Evolutionary conservation across 2,888 invertebrate genomes (phyloP).

Genomic region (Ophioninae sp.): DNA sequence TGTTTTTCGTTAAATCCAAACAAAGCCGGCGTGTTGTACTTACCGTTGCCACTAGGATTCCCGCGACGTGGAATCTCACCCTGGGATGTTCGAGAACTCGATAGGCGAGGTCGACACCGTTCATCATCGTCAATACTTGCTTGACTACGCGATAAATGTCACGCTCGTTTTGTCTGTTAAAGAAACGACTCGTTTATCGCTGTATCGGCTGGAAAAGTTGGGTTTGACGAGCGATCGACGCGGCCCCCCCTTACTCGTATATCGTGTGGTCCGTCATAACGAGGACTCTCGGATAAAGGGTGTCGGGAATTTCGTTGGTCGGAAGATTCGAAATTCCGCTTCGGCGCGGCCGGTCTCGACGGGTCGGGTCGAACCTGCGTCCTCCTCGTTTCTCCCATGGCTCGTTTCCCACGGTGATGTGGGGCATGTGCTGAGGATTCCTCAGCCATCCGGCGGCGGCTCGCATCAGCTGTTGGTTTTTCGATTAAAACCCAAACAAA

Average conservation of each 20-base stretch:
- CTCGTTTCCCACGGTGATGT: slow-evolving; percentile 36
- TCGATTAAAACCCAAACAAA: too few relatives aligned
- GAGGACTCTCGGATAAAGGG: slow-evolving; percentile 59
- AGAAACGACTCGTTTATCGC: not conserved
- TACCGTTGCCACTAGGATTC: slow-evolving; percentile 57
- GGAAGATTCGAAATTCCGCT: not conserved
- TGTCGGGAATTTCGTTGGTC: not conserved
- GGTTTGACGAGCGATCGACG: not conserved
- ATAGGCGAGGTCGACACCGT: slow-evolving; percentile 51
- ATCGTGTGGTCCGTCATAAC: slow-evolving; percentile 51
- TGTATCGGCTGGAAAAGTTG: too few relatives aligned
- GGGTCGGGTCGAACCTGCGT: too few relatives aligned
- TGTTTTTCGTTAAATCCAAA: too few relatives aligned
- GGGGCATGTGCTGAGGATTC: slow-evolving; percentile 9
- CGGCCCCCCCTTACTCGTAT: slow-evolving; percentile 10
- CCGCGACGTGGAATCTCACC: slow-evolving; percentile 56
- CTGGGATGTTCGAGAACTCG: slow-evolving; percentile 50
- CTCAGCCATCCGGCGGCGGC: slow-evolving; percentile 9
- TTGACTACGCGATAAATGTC: slow-evolving; percentile 29
- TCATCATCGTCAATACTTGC: slow-evolving; percentile 48
- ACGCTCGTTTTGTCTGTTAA: slow-evolving; percentile 8
- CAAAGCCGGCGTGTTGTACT: not conserved
- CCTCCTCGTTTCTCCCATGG: too few relatives aligned
- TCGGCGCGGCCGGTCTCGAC: not conserved
- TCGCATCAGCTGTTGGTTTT: slow-evolving; percentile 23